Percentiles rank a stretch among this genome's conserved stretches.
Evolutionary conservation across 2,888 invertebrate species (phyloP).

Genomic region (Xestia sexstrigata): DNA sequence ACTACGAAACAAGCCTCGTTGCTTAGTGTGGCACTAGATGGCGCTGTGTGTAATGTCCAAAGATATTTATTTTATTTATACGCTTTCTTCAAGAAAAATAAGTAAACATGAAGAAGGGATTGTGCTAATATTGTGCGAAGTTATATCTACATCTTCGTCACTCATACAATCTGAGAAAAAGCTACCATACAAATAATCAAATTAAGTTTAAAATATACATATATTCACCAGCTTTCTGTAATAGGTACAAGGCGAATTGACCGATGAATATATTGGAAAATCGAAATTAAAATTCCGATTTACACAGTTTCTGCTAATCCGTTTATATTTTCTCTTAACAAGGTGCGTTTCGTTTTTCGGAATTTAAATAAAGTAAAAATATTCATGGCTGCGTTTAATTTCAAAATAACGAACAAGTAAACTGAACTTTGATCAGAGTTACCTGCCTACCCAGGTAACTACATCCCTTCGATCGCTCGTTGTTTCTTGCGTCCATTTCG

Average conservation of each 20-base stretch:
- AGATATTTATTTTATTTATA: no score
- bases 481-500: no score
- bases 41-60: no score
- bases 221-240: slow-evolving; percentile 52
- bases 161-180: slow-evolving; percentile 37
- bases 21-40: no score
- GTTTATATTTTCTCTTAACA: slow-evolving; percentile 32
- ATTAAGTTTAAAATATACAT: slow-evolving; percentile 39
- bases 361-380: slow-evolving; percentile 14
- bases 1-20: no score
- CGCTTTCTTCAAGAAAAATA: neutral
- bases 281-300: slow-evolving; percentile 60
- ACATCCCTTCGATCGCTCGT: no score
- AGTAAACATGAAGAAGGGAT: neutral
- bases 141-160: slow-evolving; percentile 24
- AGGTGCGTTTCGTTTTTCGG: slow-evolving; percentile 16
- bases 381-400: neutral
- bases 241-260: slow-evolving; percentile 43
- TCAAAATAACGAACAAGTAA: neutral
- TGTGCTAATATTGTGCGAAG: slow-evolving; percentile 1
- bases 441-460: neutral
- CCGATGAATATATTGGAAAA: slow-evolving; percentile 46
- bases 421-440: neutral
- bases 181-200: slow-evolving; percentile 25
- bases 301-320: slow-evolving; percentile 58